Base-by-base conservation (phyloP, 1,140 invertebrate genomes). In the Bombus impatiens region DNA sequence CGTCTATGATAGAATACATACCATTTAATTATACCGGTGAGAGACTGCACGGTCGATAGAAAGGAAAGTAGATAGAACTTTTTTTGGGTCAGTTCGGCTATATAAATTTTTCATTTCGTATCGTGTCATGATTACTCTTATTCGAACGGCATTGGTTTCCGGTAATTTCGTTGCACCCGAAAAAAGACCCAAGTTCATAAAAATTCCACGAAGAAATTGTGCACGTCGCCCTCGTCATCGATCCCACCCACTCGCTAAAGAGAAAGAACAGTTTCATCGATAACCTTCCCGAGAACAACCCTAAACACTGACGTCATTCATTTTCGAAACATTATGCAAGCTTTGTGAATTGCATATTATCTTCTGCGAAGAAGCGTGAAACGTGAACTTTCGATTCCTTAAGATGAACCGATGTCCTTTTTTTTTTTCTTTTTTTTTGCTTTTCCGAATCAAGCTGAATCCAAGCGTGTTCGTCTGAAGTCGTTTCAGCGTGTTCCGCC, bases 241-340 rank as follows among this genome's bases (percentile, higher is more conserved):
- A 90, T 90, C 74, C 84, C 77, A 70, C 68, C 86, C 76, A 77
- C 78, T 77, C 78, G 72, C 57, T 72, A 78, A 67, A 86, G 65
- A 87, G 65, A 84, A 86, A 87, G 87, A 89, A 90, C 75, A 82
- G 84, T 89, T 86, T 78, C 87, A 91, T 90, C 89, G 90, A 90
- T 91, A 90, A 91, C 87, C 81, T 85, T 90, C 87, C 82, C 79
- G 77, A 65, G 87, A 67, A 78, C 79, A 53, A 90, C 74, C 72
- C 76, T 79, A 62, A 88, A 79, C 72, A 82, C 80, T 86, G 84
- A 90, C 84, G 90, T 91, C 90, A 88, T 72, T 42, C 78, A 82
- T 90, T 90, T 90, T 84, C 67, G 78, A 80, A 90, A 84, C 68
- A 40, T 88, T 78, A 65, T 78, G 72, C 42, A 72, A 79, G 59